Conservation (phyloP, 1,140 invertebrate genomes). For the Cryptotermes secundus region DNA sequence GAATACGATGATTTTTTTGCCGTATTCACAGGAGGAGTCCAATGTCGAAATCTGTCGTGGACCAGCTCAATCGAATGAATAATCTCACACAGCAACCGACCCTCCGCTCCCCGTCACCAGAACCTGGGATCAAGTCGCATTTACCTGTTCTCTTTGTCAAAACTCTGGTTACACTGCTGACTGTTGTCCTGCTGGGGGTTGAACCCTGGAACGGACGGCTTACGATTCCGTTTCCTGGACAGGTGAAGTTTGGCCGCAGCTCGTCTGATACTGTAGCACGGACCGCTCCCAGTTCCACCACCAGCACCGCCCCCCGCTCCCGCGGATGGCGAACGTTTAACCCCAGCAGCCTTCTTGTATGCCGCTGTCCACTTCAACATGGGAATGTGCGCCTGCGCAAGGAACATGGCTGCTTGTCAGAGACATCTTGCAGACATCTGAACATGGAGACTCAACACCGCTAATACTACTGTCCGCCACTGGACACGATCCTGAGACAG, state of each 20-base stretch:
- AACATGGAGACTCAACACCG: too few relatives aligned
- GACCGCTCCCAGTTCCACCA: conserved; percentile 35
- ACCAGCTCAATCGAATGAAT: too few relatives aligned
- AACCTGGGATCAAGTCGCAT: too few relatives aligned
- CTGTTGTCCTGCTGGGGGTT: conserved; percentile 21
- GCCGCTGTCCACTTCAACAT: conserved; percentile 37
- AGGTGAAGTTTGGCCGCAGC: conserved; percentile 30
- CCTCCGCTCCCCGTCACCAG: too few relatives aligned
- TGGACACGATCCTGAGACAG: too few relatives aligned
- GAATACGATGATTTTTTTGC: too few relatives aligned
- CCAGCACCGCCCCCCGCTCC: conserved; percentile 13
- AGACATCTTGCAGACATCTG: too few relatives aligned
- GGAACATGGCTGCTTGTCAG: neutral
- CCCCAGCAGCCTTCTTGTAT: conserved; percentile 17
- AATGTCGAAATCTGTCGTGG: too few relatives aligned
- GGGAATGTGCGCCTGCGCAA: neutral
- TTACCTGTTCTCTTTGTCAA: neutral
- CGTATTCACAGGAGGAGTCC: too few relatives aligned
- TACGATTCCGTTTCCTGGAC: neutral
- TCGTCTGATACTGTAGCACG: conserved; percentile 36
- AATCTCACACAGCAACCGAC: too few relatives aligned
- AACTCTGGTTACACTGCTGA: neutral
- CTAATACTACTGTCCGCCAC: too few relatives aligned
- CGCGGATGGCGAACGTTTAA: conserved; percentile 13
- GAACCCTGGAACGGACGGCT: neutral